These are phyloP conservation scores for Athalia circularis DNA, from an alignment of 2,888 invertebrate genomes.

Conservation along the genomic window DNA sequence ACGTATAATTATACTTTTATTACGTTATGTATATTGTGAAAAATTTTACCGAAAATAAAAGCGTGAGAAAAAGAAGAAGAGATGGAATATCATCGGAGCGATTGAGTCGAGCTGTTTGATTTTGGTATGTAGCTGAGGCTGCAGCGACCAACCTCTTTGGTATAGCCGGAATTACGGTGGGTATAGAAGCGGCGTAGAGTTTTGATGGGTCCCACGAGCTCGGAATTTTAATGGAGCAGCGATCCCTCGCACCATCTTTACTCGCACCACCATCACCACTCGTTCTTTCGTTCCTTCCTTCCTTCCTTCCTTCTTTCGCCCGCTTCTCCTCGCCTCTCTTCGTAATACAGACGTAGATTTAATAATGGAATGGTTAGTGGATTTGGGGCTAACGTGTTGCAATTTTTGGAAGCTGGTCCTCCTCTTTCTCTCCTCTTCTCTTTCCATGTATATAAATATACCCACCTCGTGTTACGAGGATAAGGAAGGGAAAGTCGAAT, in stretches of 20 bases:
- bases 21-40: too few relatives aligned
- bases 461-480: not conserved
- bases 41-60: not conserved
- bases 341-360: slow-evolving; percentile 69
- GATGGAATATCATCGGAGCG: slow-evolving; percentile 4
- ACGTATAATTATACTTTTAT: not conserved
- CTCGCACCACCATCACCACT: slow-evolving; percentile 5
- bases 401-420: slow-evolving; percentile 66
- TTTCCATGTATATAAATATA: not conserved
- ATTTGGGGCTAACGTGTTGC: slow-evolving; percentile 69
- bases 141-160: not conserved
- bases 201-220: slow-evolving; percentile 61
- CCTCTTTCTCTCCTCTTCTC: not conserved
- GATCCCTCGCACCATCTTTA: slow-evolving; percentile 40
- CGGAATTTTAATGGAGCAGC: slow-evolving; percentile 63
- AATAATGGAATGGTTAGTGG: slow-evolving; percentile 73
- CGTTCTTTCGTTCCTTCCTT: too few relatives aligned
- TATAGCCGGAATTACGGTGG: slow-evolving; percentile 10
- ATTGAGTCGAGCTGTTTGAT: slow-evolving; percentile 2
- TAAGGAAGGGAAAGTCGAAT: slow-evolving; percentile 61
- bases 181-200: slow-evolving; percentile 31
- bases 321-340: slow-evolving; percentile 26
- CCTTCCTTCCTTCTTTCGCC: too few relatives aligned
- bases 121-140: not conserved
- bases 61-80: slow-evolving; percentile 11